Percentiles rank a stretch among this genome's conserved stretches.
These are phyloP conservation scores for Drosophila paranaensis DNA, from an alignment of 2,888 invertebrate genomes.

Conservation along the genomic window DNA sequence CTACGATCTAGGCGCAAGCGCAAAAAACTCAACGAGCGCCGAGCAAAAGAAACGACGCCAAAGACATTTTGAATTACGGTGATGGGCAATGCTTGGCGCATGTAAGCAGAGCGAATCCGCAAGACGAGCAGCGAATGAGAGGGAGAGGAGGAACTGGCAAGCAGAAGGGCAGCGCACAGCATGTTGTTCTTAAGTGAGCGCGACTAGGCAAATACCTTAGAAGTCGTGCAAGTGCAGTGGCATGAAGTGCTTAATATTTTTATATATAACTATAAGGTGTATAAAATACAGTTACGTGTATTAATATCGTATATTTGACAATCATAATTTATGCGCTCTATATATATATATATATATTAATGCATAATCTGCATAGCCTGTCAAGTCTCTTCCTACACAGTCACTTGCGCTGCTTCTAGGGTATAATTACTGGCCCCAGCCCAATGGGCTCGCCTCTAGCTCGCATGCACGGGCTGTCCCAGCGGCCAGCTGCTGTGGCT, in stretches of 20 bases:
- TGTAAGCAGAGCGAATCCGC: slow-evolving; percentile 11
- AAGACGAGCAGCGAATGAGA: background rate
- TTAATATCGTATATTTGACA: too few relatives aligned
- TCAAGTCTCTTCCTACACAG: background rate
- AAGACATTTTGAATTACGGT: slow-evolving; percentile 26
- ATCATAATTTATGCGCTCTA: too few relatives aligned
- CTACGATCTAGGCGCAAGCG: slow-evolving; percentile 55
- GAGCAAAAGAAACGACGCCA: slow-evolving; percentile 28
- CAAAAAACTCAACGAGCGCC: slow-evolving; percentile 49
- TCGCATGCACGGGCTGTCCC: slow-evolving; percentile 36
- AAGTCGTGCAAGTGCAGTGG: background rate
- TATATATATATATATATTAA: background rate
- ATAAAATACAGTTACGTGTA: too few relatives aligned
- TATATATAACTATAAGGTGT: background rate
- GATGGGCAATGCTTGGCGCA: slow-evolving; percentile 26
- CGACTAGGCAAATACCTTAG: slow-evolving; percentile 11
- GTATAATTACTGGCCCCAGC: slow-evolving; percentile 21
- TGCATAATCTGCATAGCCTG: background rate
- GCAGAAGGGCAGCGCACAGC: slow-evolving; percentile 6
- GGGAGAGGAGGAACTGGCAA: background rate
- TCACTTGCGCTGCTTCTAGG: slow-evolving; percentile 3
- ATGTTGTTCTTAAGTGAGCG: background rate
- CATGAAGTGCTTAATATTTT: background rate
- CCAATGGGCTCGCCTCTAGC: slow-evolving; percentile 7
- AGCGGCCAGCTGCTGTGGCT: slow-evolving; percentile 14